A percentile compares a stretch with the other conserved stretches of the same genome.
phyloP scores from a whole-genome alignment of 2,113 vertebrate genomes.

The Tetrao urogallus region DNA sequence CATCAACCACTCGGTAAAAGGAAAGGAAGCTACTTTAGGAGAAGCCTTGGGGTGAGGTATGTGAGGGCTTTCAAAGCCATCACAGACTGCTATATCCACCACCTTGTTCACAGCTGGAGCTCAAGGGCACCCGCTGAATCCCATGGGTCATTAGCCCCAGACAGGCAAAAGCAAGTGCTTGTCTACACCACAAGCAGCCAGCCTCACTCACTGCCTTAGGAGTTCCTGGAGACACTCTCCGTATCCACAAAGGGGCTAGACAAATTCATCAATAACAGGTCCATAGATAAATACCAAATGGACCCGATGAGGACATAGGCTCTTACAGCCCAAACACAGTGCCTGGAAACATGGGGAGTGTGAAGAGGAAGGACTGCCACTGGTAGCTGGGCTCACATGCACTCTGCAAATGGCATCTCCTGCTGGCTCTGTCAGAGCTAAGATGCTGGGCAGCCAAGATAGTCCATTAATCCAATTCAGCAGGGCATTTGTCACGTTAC shows the following conservation, averaged over 20 bases:
- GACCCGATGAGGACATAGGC: background rate
- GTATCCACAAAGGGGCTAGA: background rate
- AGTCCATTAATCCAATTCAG: background rate
- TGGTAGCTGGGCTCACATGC: background rate
- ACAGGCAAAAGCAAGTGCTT: background rate
- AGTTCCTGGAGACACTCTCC: rapidly evolving
- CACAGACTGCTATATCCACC: background rate
- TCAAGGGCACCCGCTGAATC: background rate
- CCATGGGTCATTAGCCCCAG: background rate
- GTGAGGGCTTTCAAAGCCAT: background rate
- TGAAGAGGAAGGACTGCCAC: background rate
- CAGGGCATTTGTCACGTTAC: background rate
- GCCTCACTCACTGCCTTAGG: background rate
- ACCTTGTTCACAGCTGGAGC: background rate
- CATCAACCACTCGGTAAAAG: background rate
- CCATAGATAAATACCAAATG: background rate
- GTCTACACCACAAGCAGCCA: background rate
- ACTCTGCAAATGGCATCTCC: background rate
- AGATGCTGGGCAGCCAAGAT: background rate
- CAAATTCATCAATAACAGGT: background rate
- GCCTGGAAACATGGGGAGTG: rapidly evolving
- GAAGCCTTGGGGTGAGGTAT: background rate
- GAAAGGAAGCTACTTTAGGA: background rate
- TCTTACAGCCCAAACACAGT: background rate
- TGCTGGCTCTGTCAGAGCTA: background rate